These are phyloP conservation scores for Sinocyclocheilus anshuiensis DNA, from an alignment of 2,113 vertebrate genomes.

Conservation along the genomic window DNA sequence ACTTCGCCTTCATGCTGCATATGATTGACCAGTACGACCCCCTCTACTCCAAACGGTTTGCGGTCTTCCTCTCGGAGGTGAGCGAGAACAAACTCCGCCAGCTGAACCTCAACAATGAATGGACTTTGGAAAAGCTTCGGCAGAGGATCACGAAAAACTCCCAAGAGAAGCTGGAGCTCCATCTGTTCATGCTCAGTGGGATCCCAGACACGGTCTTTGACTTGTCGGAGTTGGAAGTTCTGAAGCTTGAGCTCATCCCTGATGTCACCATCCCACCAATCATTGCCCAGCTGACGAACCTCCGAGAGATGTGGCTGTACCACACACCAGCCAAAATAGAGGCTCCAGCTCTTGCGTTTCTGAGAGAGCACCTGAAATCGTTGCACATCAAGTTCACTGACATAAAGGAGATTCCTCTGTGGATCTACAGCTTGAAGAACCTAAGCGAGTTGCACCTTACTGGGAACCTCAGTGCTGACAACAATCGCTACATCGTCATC, in stretches of 20 bases:
- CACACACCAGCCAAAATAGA: constrained; percentile 98
- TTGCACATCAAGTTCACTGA: constrained; percentile 98
- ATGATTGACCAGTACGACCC: constrained; percentile 98
- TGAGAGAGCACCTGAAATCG: constrained; percentile 93
- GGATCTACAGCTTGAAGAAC: constrained; percentile 98
- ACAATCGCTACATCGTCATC: constrained; percentile 98
- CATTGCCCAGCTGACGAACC: constrained; percentile 93
- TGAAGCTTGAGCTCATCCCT: constrained; percentile 95
- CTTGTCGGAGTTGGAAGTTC: constrained; percentile 92
- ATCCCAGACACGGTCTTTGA: constrained; percentile 98
- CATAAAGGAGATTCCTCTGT: constrained; percentile 97
- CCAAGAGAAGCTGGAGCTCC: constrained; percentile 95
- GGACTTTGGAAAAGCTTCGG: constrained; percentile 94
- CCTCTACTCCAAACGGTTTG: constrained; percentile 95
- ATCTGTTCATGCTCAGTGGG: constrained; percentile 97
- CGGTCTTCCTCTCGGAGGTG: constrained; percentile 95
- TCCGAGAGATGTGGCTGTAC: constrained; percentile 96
- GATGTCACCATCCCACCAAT: constrained; percentile 97
- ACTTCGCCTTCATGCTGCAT: constrained; percentile 98
- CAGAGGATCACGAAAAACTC: constrained; percentile 97
- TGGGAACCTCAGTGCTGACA: constrained; percentile 93
- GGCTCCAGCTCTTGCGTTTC: constrained; percentile 92
- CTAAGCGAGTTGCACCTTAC: constrained; percentile 94
- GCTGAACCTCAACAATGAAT: constrained; percentile 98
- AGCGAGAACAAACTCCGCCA: constrained; percentile 97